A percentile compares a stretch with the other conserved stretches of the same genome.
Conservation (phyloP, 2,888 invertebrate species). For the Drosophila picticornis region DNA sequence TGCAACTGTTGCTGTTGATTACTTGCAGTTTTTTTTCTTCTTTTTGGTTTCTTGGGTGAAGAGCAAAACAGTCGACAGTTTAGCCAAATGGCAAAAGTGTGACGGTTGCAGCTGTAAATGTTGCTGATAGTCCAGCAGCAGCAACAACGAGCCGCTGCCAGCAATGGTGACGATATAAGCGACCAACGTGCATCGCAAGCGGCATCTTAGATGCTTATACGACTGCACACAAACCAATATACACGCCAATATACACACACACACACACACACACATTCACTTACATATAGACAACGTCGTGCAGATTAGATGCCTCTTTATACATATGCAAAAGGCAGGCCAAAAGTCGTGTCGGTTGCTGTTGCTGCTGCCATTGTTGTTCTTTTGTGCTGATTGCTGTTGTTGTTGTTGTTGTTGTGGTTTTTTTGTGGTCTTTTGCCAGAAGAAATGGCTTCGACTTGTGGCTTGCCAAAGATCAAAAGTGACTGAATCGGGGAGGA, state of each 20-base stretch:
- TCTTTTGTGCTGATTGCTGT: slow-evolving; percentile 50
- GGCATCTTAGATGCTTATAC: slow-evolving; percentile 79
- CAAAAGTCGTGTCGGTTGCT: slow-evolving; percentile 63
- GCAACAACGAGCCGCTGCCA: slow-evolving; percentile 53
- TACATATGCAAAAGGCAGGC: slow-evolving; percentile 73
- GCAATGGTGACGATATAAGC: slow-evolving; percentile 78
- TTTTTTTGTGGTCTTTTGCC: slow-evolving; percentile 30
- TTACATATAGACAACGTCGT: slow-evolving; percentile 47
- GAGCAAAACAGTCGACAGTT: slow-evolving; percentile 52
- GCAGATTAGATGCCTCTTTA: slow-evolving; percentile 72
- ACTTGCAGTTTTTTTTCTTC: slow-evolving; percentile 45
- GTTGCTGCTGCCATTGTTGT: slow-evolving; percentile 61
- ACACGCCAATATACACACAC: slow-evolving; percentile 20
- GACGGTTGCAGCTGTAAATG: slow-evolving; percentile 25
- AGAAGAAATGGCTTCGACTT: slow-evolving; percentile 61
- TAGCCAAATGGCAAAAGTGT: slow-evolving; percentile 58
- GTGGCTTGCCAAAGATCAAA: slow-evolving; percentile 54
- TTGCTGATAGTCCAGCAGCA: slow-evolving; percentile 25
- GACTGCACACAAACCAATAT: slow-evolving; percentile 37
- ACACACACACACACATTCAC: slow-evolving; percentile 34
- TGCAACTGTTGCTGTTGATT: slow-evolving; percentile 57
- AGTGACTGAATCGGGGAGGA: slow-evolving; percentile 38
- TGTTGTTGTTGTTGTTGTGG: slow-evolving; percentile 37
- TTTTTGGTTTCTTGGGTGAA: slow-evolving; percentile 28
- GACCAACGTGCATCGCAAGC: slow-evolving; percentile 68